Evolutionary conservation across 2,113 vertebrate genomes (phyloP), one percentile per base, ranked within the genome.

Genomic region (Callionymus lyra): DNA sequence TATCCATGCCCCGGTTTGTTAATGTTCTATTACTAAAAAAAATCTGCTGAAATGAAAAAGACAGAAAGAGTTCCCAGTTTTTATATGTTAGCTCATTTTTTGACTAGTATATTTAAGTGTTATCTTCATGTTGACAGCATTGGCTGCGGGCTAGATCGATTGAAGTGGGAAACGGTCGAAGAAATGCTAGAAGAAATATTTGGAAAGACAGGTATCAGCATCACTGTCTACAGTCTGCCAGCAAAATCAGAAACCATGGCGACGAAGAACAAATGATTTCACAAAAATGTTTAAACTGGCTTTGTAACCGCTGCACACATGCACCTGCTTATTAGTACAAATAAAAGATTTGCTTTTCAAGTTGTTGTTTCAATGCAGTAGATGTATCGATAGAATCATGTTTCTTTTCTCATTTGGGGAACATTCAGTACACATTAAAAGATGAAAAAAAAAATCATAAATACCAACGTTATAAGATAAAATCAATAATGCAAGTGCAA

Each of bases 1-100:
- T 98, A 45, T 93, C 93, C 32, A 91, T 98, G 85, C 94, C 94
- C 56, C 90, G 88, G 94, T 91, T 85, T 68, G 66, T 63, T 35
- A 14, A 0, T 2, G 21, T 12, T 42, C 6, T 4, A 12, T 14
- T 6, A 9, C 34, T 10, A 11, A 35, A 13, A 6, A 14, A 2
- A 36, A 36, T 27, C 21, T 27, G 4, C 4, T 27, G 21, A 27
- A 27, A n/a, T n/a, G n/a, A n/a, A n/a, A n/a, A n/a, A n/a, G n/a
- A n/a, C n/a, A n/a, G n/a, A 27, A 27, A 27, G 21, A 5, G 21
- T 4, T 8, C 15, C 14, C 6, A 2, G 15, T 14, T 13, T 38
- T 38, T 14, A 16, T n/a, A 15, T 10, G 6, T 14, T 4, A 13
- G 13, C 9, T 10, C n/a, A 38, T 16, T 27, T 27, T 27, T 27